phyloP scores from a whole-genome alignment of 37 sponge, comb jelly and placozoan genomes.

The Oopsacas minuta region DNA sequence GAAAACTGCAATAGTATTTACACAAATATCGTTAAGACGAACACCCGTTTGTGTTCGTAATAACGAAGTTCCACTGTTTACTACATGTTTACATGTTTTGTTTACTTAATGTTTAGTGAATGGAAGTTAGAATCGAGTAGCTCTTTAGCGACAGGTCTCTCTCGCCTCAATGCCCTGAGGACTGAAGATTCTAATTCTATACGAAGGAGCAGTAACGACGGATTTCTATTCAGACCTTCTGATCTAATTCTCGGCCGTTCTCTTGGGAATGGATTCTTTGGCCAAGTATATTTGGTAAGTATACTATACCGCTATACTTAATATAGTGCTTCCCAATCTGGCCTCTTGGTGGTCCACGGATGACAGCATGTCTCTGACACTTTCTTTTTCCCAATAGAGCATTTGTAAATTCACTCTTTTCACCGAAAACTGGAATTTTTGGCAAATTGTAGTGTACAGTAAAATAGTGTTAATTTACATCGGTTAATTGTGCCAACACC shows the following conservation, averaged over 20 bases:
- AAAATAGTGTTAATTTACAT: too few species aligned
- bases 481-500: too few species aligned
- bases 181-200: not conserved
- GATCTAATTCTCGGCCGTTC: slow-evolving; percentile 61
- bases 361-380: too few species aligned
- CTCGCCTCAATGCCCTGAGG: not conserved
- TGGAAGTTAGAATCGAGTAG: not conserved
- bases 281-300: slow-evolving; percentile 56
- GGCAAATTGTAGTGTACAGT: too few species aligned
- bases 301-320: too few species aligned
- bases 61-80: not conserved
- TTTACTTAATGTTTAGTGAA: not conserved
- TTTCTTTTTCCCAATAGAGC: too few species aligned
- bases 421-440: too few species aligned
- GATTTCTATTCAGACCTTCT: slow-evolving; percentile 34
- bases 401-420: too few species aligned
- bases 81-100: not conserved
- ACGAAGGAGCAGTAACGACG: not conserved
- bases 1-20: too few species aligned
- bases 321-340: too few species aligned
- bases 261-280: slow-evolving; percentile 71
- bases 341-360: too few species aligned
- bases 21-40: too few species aligned
- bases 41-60: not conserved
- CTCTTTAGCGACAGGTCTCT: not conserved